These are phyloP conservation scores for Limnephilus marmoratus DNA, from an alignment of 2,888 invertebrate genomes.

Conservation along the genomic window DNA sequence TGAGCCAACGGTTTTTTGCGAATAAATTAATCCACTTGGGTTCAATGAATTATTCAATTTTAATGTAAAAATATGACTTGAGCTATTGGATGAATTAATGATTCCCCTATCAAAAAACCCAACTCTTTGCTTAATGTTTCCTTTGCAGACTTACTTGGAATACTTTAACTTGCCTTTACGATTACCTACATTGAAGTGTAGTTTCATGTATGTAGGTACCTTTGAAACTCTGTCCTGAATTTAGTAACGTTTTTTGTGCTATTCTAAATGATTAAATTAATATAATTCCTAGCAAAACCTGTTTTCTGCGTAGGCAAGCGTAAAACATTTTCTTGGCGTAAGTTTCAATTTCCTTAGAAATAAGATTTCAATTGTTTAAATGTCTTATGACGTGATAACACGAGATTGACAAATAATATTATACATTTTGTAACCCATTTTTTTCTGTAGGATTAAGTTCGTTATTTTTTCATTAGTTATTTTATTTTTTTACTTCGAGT, in stretches of 20 bases:
- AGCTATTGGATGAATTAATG: not conserved
- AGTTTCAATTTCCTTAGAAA: not conserved
- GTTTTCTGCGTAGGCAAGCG: not conserved
- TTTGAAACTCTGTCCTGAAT: not conserved
- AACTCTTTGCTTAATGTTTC: not conserved
- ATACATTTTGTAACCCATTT: not conserved
- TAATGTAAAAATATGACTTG: too few species aligned
- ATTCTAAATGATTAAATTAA: not conserved
- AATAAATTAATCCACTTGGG: not conserved
- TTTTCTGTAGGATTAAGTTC: not conserved
- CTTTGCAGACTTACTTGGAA: not conserved
- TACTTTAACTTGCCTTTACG: not conserved
- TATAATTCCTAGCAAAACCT: not conserved
- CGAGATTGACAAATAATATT: not conserved
- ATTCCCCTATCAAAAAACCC: not conserved
- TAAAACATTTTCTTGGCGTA: not conserved
- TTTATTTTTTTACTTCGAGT: not conserved
- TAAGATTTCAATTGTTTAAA: not conserved
- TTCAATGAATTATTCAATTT: too few species aligned
- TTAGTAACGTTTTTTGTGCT: too few species aligned
- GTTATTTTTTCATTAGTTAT: not conserved
- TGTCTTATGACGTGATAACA: not conserved
- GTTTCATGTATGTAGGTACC: not conserved
- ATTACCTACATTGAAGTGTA: not conserved
- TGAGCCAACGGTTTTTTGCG: not conserved